phyloP scores from a whole-genome alignment of 2,888 invertebrate species.

The Zootermopsis nevadensis region DNA sequence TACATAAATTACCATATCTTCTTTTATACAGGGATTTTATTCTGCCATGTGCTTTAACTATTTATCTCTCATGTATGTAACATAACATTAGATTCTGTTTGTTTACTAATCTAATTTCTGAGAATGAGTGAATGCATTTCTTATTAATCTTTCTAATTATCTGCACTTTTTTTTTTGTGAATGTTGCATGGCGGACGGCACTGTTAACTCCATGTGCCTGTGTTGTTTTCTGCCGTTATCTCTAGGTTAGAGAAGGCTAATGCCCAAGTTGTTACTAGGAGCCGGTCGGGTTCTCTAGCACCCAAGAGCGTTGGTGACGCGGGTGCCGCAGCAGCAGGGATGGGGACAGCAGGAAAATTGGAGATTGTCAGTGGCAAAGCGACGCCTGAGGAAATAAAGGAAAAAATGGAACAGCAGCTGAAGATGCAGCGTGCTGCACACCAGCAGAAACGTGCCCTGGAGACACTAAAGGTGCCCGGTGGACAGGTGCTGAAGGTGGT shows the following conservation, averaged over 20 bases:
- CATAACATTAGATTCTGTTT: neutral
- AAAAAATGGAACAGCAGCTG: conserved; percentile 92
- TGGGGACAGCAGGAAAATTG: conserved; percentile 55
- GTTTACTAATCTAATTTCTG: neutral
- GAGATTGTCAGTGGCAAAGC: conserved; percentile 68
- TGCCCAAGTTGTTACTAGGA: conserved; percentile 82
- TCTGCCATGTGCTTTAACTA: too few species aligned
- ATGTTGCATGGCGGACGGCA: conserved; percentile 43
- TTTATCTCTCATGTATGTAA: too few species aligned
- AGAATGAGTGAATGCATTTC: neutral
- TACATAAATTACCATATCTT: too few species aligned
- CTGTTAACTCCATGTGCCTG: conserved; percentile 47
- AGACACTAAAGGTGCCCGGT: conserved; percentile 64
- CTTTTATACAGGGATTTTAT: too few species aligned
- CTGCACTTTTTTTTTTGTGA: conserved; percentile 35
- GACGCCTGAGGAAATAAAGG: conserved; percentile 81
- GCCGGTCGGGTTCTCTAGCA: conserved; percentile 75
- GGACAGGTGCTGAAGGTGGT: conserved; percentile 69
- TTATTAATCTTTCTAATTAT: neutral
- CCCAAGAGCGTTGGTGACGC: conserved; percentile 59
- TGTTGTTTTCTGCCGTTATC: conserved; percentile 43
- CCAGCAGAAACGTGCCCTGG: conserved; percentile 85
- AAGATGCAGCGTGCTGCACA: conserved; percentile 89
- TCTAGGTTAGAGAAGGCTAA: conserved; percentile 76
- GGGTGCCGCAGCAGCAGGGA: conserved; percentile 54